Base-by-base conservation (phyloP, 2,113 vertebrate genomes). In the Delphinapterus leucas region DNA sequence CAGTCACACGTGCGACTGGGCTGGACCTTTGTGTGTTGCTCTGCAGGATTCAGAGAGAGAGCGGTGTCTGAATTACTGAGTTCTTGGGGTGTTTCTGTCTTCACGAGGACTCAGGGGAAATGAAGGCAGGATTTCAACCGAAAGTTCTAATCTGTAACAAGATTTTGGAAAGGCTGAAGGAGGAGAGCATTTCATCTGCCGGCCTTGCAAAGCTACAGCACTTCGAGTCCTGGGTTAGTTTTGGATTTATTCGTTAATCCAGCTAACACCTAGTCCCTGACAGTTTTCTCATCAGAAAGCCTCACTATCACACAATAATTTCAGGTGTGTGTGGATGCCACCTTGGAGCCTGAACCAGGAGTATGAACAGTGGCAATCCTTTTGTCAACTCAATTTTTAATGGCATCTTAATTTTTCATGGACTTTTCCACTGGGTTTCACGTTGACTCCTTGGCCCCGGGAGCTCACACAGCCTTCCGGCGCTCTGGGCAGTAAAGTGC, bases 321-420 rank as follows among this genome's bases (percentile, higher is more conserved):
- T 73, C 26, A 73, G 58, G 87, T 1, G n/a, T 63, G 73, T 31
- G 88, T 3, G 44, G 63, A 76, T 49, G 82, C 0, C 9, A 38
- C 12, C 44, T 26, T 70, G 86, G 96, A 92, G 76, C 93, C 93
- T n/a, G 41, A 97, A 81, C 68, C 17, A n/a, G 1, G 23, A 95
- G 93, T 58, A 88, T 33, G 63, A 55, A 90, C 82, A 38, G 88
- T 23, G 67, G 95, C 94, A 58, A 47, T 83, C 90, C 95, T 95
- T 77, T 81, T 60, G 95, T 95, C 95, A 95, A 95, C 88, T 97
- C 96, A 76, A 76, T 96, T 95, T 97, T 97, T 96, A 96, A 97
- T 41, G 1, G 81, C 49, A 44, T n/a, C 90, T 97, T 96, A 28
- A 89, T 86, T 96, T 97, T 96, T 92, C 90, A 90, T 58, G 77